These are phyloP conservation scores for Piprites chloris DNA, from an alignment of 2,113 vertebrate species.

Conservation along the genomic window DNA sequence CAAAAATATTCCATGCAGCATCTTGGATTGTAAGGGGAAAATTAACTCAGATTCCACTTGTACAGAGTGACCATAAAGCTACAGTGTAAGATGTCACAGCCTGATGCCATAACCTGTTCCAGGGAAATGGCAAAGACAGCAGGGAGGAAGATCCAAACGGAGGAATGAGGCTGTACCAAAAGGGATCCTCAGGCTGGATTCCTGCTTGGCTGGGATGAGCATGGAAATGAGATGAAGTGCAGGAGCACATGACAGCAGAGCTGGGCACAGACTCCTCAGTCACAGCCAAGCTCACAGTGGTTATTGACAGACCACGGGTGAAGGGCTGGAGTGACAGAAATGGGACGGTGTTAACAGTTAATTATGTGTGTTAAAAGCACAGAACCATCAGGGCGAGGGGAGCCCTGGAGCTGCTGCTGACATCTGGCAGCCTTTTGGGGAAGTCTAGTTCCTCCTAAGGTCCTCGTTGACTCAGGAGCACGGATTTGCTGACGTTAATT, in stretches of 20 bases:
- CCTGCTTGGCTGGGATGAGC: not conserved
- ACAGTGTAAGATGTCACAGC: not conserved
- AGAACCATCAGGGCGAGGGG: not conserved
- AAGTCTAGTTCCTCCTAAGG: not conserved
- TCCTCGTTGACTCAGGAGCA: not conserved
- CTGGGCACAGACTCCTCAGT: not conserved
- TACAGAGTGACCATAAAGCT: not conserved
- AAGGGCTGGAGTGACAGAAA: not conserved
- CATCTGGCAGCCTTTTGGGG: constrained; percentile 6
- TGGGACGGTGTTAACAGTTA: not conserved
- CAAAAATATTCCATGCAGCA: not conserved
- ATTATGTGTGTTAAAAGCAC: not conserved
- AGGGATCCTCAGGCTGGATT: not conserved
- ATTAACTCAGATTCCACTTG: not conserved
- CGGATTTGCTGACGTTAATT: not conserved
- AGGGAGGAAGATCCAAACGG: not conserved
- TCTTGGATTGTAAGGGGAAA: not conserved
- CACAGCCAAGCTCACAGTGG: not conserved
- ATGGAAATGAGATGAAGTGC: not conserved
- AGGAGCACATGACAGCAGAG: not conserved
- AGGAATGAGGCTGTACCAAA: not conserved
- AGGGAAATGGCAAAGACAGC: not conserved
- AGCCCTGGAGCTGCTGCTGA: not conserved
- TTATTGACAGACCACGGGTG: not conserved
- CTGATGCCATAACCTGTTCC: not conserved